phyloP scores from a whole-genome alignment of 2,113 vertebrate genomes.

The Platysteira castanea region DNA sequence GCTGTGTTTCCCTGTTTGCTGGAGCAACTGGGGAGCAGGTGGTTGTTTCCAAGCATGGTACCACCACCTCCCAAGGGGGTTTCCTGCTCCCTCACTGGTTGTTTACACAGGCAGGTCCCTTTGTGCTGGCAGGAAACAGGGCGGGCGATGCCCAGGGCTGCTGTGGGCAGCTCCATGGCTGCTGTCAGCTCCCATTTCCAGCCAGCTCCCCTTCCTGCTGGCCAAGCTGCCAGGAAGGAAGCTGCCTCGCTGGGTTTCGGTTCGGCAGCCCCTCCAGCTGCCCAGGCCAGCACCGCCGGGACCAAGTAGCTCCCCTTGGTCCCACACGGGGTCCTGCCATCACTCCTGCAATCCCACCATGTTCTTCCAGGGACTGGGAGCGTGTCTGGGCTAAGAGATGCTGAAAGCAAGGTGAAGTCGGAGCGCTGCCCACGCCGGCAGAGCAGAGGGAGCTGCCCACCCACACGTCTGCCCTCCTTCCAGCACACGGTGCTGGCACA shows the following conservation, averaged over 20 bases:
- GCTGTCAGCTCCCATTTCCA: neutral
- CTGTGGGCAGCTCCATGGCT: neutral
- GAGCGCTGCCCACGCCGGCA: fast-evolving
- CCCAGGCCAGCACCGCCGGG: fast-evolving
- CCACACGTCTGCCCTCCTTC: neutral
- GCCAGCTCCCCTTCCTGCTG: constrained; percentile 10
- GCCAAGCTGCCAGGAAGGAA: constrained; percentile 32
- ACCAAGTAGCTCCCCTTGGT: neutral
- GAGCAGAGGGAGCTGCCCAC: neutral
- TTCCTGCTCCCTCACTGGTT: neutral
- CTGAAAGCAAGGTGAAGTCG: neutral
- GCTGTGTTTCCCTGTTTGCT: neutral
- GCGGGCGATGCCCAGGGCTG: neutral
- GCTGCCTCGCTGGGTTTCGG: neutral
- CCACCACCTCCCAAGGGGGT: neutral
- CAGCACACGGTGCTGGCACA: fast-evolving
- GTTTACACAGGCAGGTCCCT: neutral
- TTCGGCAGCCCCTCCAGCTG: neutral
- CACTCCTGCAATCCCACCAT: fast-evolving
- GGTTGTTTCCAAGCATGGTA: neutral
- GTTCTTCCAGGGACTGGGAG: neutral
- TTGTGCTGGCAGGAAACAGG: neutral
- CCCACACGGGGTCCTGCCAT: fast-evolving
- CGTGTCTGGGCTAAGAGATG: neutral
- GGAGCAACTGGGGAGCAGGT: neutral